Evolutionary conservation across 1,140 invertebrate species (phyloP), one percentile per base, ranked within the genome.

Genomic region (Physella acuta): DNA sequence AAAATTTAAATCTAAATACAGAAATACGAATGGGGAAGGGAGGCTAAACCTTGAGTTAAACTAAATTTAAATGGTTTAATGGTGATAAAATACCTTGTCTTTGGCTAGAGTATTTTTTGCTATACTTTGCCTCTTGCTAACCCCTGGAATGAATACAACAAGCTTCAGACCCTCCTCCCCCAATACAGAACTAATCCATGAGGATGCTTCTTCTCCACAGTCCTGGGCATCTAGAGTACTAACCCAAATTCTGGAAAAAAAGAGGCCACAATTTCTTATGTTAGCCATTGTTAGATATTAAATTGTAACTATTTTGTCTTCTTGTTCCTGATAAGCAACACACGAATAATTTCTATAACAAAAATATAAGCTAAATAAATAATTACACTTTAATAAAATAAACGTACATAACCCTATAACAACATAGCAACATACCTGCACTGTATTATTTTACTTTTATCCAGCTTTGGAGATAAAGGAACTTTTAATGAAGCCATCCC

Each of bases 71-170:
- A n/a, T n/a, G n/a, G n/a, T n/a, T n/a, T n/a, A n/a, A n/a, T n/a
- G n/a, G n/a, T n/a, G n/a, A n/a, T n/a, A n/a, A n/a, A n/a, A n/a
- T 58, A 58, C 59, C 37, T 61, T 39, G 20, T 61, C 59, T 61
- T 39, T 39, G 24, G 11, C 37, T 11, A 44, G 36, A 4, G 59
- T 36, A 44, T 61, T 61, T 39, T 31, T 11, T 26, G 36, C 26
- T 37, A 36, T 31, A 36, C 59, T 61, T 11, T 37, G 59, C 5
- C 59, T 61, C 36, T 36, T 1, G 36, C 28, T 26, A 16, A 61
- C 16, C 26, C 59, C 59, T 5, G 11, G 59, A 2, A 61, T 36
- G 3, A 37, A 44, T 20, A 61, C 59, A 31, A 61, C 31, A 4
- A 61, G 36, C 39, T 24, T 20, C 1, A 61, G 36, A 39, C 39